phyloP scores from a whole-genome alignment of 2,888 invertebrate species.

The Tipula vernalis region DNA sequence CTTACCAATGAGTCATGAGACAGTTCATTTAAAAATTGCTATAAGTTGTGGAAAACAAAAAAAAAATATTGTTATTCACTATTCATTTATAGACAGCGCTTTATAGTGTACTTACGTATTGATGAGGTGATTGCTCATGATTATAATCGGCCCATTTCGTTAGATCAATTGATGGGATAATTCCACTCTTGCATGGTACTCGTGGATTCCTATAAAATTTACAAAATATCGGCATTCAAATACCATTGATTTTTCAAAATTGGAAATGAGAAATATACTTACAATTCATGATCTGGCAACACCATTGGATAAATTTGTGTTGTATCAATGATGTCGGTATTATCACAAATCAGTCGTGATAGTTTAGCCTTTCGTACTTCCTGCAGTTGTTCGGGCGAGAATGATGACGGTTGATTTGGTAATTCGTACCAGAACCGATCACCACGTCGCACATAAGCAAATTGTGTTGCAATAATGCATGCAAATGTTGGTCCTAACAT shows the following conservation, averaged over 20 bases:
- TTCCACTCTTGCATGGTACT: constrained; percentile 79
- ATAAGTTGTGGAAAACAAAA: constrained; percentile 18
- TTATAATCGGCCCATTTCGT: constrained; percentile 76
- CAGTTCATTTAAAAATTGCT: constrained; percentile 37
- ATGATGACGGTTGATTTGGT: constrained; percentile 82
- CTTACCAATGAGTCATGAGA: constrained; percentile 32
- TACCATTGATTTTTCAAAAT: background rate
- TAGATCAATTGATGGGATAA: constrained; percentile 76
- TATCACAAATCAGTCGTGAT: constrained; percentile 78
- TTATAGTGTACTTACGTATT: constrained; percentile 46
- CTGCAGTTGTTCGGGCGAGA: constrained; percentile 72
- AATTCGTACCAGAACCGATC: constrained; percentile 94
- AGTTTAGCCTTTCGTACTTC: constrained; percentile 72
- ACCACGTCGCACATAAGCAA: constrained; percentile 75
- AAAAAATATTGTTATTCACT: constrained; percentile 9
- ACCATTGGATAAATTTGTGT: constrained; percentile 88
- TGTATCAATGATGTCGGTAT: constrained; percentile 83
- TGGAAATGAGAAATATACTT: constrained; percentile 34
- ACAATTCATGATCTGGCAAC: constrained; percentile 85
- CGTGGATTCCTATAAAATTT: constrained; percentile 73
- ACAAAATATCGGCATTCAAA: constrained; percentile 13
- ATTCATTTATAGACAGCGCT: background rate
- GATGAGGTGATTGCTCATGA: constrained; percentile 39
- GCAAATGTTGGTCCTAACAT: constrained; percentile 92
- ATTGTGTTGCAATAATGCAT: constrained; percentile 86